phyloP scores from a whole-genome alignment of 2,888 invertebrate species.

The Lypha dubia region DNA sequence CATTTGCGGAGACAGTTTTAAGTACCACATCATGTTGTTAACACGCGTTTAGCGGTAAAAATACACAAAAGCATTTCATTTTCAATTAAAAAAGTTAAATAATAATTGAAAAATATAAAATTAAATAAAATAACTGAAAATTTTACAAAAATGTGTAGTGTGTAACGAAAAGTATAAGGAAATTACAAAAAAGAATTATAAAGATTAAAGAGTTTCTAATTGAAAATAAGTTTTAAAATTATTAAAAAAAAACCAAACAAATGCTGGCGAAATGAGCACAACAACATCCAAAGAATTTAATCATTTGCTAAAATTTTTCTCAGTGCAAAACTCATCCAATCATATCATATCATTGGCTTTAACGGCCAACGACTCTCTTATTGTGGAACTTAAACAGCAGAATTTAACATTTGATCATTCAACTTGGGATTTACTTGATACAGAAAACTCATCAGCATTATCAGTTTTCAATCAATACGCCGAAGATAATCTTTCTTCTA shows the following conservation, averaged over 20 bases:
- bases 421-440: constrained; percentile 45
- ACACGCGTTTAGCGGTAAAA: constrained; percentile 48
- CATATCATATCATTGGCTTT: constrained; percentile 58
- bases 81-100: not conserved
- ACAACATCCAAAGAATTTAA: constrained; percentile 39
- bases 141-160: not conserved
- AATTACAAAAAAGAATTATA: not conserved
- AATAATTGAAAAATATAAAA: not conserved
- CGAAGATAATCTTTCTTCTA: constrained; percentile 29
- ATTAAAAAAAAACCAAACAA: not conserved
- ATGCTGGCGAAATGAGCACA: constrained; percentile 50
- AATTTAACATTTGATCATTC: constrained; percentile 33
- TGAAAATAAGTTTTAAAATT: not conserved
- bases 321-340: constrained; percentile 47
- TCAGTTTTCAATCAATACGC: constrained; percentile 2
- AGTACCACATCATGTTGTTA: constrained; percentile 54
- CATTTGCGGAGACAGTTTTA: constrained; percentile 40
- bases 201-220: not conserved
- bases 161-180: not conserved
- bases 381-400: constrained; percentile 26
- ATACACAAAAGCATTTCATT: not conserved
- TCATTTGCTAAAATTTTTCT: constrained; percentile 55
- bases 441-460: constrained; percentile 32
- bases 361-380: constrained; percentile 41
- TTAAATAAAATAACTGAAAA: not conserved